Evolutionary conservation across 2,888 invertebrate genomes (phyloP), one percentile per base, ranked within the genome.

Genomic region (Cataglyphis livida): DNA sequence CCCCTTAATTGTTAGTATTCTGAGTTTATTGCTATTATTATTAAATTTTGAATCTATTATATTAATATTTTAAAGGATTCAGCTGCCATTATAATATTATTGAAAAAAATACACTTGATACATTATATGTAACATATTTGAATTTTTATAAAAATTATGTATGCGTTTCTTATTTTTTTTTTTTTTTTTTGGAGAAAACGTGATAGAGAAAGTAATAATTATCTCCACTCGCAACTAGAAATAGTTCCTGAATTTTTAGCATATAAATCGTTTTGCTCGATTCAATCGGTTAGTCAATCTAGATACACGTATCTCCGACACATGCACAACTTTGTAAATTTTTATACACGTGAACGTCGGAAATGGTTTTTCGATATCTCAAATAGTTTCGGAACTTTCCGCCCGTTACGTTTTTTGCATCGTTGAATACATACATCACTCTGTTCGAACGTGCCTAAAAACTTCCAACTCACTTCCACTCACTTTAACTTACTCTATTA

Each of bases 361-460:
- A 64, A 76, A 44, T 81, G 28, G 44, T 65, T 78, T 65, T 32
- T 81, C 25, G 35, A 78, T 78, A 65, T 75, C 35, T 64, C 81
- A 18, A 81, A 76, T 57, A 21, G 78, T 51, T 62, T 64, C 32
- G 54, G 28, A 64, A 64, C 25, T 74, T 78, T n/a, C 57, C 21
- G 78, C 7, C 76, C 32, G 48, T 78, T 64, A 48, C 44, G 79
- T 54, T 62, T 76, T 81, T 64, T 41, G 18, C 28, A 18, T 38
- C 28, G 44, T 35, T 18, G 44, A 71, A 65, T 48, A 48, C 41
- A 48, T 48, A 44, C 70, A 70, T 79, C 78, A 38, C 32, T 70
- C 76, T 54, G 4, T 57, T 54, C 21, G 75, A 15, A 75, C 28
- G 28, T 44, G 70, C 48, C 18, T 18, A 64, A 70, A 79, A 79